Percentiles rank a stretch among this genome's conserved stretches.
These are phyloP conservation scores for Orthosia gothica DNA, from an alignment of 2,888 invertebrate genomes.

Conservation along the genomic window DNA sequence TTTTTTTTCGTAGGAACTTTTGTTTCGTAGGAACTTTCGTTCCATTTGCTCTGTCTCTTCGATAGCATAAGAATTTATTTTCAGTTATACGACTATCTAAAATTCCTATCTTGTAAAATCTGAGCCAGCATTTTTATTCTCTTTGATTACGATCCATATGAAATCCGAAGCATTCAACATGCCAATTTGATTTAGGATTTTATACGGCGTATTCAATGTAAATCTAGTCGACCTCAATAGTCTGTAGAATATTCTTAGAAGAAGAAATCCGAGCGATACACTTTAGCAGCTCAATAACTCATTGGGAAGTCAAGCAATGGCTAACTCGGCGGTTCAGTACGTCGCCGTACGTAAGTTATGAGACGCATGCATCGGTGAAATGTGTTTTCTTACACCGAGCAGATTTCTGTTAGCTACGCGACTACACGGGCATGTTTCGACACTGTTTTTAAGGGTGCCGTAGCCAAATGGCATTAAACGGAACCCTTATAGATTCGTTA, in stretches of 20 bases:
- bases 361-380: constrained; percentile 68
- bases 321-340: constrained; percentile 67
- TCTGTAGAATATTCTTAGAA: constrained; percentile 61
- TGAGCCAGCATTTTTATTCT: constrained; percentile 48
- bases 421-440: constrained; percentile 35
- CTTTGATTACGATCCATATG: constrained; percentile 55
- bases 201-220: constrained; percentile 53
- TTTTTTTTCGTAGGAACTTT: no score
- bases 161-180: constrained; percentile 51
- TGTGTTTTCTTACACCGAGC: constrained; percentile 60
- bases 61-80: constrained; percentile 40
- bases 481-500: no score
- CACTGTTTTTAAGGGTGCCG: no score
- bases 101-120: constrained; percentile 42
- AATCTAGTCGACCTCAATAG: constrained; percentile 61
- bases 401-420: constrained; percentile 34
- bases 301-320: constrained; percentile 69
- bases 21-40: constrained; percentile 20
- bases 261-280: constrained; percentile 64
- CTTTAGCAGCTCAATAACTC: constrained; percentile 71
- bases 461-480: no score
- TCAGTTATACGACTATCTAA: constrained; percentile 34
- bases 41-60: constrained; percentile 17
- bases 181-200: constrained; percentile 60
- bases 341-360: constrained; percentile 68